phyloP scores from a whole-genome alignment of 2,888 invertebrate species.

The Hydrotaea cyrtoneurina region DNA sequence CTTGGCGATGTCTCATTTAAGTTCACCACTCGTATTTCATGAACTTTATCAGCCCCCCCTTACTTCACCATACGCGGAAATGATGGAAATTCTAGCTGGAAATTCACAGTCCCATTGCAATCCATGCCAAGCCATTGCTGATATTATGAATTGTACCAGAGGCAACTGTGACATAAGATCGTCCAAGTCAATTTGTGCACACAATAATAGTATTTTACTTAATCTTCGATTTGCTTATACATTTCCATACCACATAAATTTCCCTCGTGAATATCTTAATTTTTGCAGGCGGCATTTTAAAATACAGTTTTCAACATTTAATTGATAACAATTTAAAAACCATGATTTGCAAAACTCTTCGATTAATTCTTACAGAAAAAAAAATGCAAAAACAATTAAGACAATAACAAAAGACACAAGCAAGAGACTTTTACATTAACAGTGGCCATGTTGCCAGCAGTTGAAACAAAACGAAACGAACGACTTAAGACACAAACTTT shows the following conservation, averaged over 20 bases:
- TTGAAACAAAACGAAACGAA: slow-evolving; percentile 42
- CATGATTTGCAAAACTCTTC: slow-evolving; percentile 31
- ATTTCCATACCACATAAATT: neutral
- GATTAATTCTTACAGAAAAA: neutral
- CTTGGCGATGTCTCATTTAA: no score
- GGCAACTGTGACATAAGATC: no score
- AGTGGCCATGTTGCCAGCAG: neutral
- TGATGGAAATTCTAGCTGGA: no score
- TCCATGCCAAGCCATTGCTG: no score
- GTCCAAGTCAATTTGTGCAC: no score
- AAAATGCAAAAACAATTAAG: neutral
- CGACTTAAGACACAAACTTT: slow-evolving; percentile 59
- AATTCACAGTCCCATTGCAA: no score
- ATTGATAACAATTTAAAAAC: slow-evolving; percentile 1
- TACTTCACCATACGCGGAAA: no score
- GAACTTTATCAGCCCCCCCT: no score
- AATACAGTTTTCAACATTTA: neutral
- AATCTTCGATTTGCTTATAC: neutral
- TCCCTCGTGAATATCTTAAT: neutral
- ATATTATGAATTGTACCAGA: no score
- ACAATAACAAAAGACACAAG: slow-evolving; percentile 48
- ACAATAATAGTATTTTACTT: no score
- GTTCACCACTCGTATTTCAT: no score
- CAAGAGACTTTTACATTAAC: slow-evolving; percentile 16
- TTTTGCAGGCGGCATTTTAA: neutral